A percentile compares a stretch with the other conserved stretches of the same genome.
Conservation (phyloP, 2,113 vertebrate genomes). For the Bettongia penicillata region DNA sequence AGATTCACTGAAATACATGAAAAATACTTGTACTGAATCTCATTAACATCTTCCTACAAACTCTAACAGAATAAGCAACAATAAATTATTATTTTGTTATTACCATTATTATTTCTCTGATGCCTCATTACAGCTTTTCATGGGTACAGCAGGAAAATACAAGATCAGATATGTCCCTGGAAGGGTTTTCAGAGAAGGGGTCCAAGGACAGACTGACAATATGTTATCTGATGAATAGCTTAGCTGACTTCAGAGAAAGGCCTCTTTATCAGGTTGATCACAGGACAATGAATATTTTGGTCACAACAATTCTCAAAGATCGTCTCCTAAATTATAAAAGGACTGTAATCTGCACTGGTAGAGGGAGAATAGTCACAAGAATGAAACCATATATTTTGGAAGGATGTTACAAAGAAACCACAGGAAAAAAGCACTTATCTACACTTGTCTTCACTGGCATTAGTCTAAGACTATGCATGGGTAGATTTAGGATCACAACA, state of each 20-base stretch:
- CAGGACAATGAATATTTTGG: neutral
- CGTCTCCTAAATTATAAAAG: neutral
- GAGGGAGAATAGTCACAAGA: neutral
- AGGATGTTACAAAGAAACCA: no score
- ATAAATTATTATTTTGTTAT: neutral
- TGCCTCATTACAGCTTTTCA: neutral
- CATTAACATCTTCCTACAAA: neutral
- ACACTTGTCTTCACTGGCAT: no score
- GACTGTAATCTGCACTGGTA: neutral
- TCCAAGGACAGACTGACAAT: neutral
- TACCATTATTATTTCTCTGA: neutral
- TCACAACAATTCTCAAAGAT: neutral
- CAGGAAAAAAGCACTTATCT: no score
- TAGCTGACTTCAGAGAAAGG: neutral
- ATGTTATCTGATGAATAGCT: neutral
- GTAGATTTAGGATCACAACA: no score
- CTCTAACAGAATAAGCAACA: neutral
- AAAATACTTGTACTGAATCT: constrained; percentile 42
- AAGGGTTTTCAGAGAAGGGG: neutral
- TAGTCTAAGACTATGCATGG: no score
- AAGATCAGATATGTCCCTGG: neutral
- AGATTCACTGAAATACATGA: constrained; percentile 88
- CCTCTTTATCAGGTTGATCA: neutral
- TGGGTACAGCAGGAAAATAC: neutral
- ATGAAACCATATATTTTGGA: neutral